A percentile compares a stretch with the other conserved stretches of the same genome.
Conservation (phyloP, 1,140 invertebrate genomes). For the Pinna nobilis region DNA sequence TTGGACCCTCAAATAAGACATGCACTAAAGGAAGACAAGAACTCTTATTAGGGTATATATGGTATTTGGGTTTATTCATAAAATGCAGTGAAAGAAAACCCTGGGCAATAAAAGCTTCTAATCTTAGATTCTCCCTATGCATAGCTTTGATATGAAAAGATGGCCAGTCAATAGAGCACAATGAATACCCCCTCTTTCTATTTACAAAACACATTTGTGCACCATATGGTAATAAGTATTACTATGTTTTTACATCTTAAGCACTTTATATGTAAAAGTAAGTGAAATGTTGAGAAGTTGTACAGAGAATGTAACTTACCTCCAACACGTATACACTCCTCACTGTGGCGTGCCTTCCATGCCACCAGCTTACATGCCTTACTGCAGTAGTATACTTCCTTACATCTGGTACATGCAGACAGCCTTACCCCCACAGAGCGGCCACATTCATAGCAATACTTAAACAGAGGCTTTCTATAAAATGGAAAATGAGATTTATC, state of each 20-base stretch:
- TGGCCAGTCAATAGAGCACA: background rate
- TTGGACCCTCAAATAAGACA: no score
- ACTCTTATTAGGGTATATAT: no score
- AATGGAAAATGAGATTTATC: no score
- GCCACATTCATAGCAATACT: slow-evolving; percentile 75
- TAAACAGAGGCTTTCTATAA: slow-evolving; percentile 69
- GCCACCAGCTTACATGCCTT: slow-evolving; percentile 74
- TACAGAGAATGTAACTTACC: slow-evolving; percentile 54
- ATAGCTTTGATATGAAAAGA: no score
- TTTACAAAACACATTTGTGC: background rate
- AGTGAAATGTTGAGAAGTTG: background rate
- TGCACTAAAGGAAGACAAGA: no score
- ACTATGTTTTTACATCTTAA: background rate
- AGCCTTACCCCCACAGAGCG: slow-evolving; percentile 72
- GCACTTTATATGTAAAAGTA: background rate
- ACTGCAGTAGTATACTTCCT: slow-evolving; percentile 74
- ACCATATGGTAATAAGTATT: background rate
- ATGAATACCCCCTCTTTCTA: background rate
- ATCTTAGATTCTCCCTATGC: no score
- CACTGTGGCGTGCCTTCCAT: slow-evolving; percentile 72
- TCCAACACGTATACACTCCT: slow-evolving; percentile 71
- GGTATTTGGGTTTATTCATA: no score
- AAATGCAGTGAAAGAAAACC: no score
- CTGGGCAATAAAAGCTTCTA: no score
- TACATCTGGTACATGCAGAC: slow-evolving; percentile 72